Percentiles rank a stretch among this genome's conserved stretches.
phyloP scores from a whole-genome alignment of 2,113 vertebrate genomes.

The Oryzias melastigma region DNA sequence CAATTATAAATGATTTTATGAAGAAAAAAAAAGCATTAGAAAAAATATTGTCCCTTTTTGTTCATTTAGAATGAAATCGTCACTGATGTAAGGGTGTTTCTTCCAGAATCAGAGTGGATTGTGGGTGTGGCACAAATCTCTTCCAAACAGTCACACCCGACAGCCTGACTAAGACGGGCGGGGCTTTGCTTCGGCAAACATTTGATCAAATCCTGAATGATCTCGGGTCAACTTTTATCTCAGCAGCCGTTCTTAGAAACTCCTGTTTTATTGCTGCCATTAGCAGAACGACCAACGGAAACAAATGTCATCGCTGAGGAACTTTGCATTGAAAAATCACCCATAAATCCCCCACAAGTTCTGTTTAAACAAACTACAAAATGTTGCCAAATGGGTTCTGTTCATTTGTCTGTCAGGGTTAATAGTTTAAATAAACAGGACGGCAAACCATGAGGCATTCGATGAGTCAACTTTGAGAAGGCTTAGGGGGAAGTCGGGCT shows the following conservation, averaged over 20 bases:
- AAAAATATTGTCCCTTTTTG: no score
- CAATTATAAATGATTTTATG: no score
- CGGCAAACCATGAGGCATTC: fast-evolving
- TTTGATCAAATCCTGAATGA: not conserved
- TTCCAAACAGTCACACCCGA: not conserved
- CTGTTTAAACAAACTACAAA: no score
- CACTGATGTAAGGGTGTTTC: not conserved
- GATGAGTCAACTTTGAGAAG: no score
- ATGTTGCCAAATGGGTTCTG: no score
- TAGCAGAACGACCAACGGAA: no score
- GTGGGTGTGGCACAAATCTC: not conserved
- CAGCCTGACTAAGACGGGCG: conserved; percentile 7
- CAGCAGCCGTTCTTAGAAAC: not conserved
- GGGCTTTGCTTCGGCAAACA: conserved; percentile 1
- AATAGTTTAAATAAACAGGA: not conserved
- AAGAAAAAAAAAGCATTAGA: no score
- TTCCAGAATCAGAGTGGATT: not conserved
- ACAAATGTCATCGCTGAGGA: no score
- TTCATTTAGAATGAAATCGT: no score
- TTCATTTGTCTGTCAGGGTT: no score
- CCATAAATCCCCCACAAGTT: no score
- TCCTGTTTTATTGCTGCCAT: not conserved
- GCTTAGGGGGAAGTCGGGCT: not conserved
- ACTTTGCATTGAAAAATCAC: no score
- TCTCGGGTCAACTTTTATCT: not conserved